phyloP scores from a whole-genome alignment of 1,140 invertebrate species.

The Drosophila pandora region DNA sequence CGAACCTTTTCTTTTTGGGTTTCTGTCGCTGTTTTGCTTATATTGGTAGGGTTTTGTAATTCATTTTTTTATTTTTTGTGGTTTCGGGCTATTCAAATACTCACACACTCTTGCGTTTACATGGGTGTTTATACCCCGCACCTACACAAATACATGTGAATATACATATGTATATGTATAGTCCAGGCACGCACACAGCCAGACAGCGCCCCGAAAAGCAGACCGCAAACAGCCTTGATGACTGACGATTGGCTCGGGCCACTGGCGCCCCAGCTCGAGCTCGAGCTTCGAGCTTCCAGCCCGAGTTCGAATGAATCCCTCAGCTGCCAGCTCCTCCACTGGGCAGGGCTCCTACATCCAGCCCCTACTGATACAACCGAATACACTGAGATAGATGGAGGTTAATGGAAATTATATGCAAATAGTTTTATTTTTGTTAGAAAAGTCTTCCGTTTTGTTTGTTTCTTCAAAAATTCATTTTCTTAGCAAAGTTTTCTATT shows the following conservation, averaged over 20 bases:
- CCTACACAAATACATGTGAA: slow-evolving; percentile 9
- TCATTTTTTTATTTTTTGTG: slow-evolving; percentile 4
- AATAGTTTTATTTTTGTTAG: too few relatives aligned
- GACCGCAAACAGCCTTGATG: slow-evolving; percentile 61
- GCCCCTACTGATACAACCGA: not conserved
- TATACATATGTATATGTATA: slow-evolving; percentile 2
- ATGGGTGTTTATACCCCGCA: slow-evolving; percentile 42
- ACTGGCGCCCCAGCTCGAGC: slow-evolving; percentile 38
- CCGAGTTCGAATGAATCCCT: slow-evolving; percentile 38
- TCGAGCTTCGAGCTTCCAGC: slow-evolving; percentile 29
- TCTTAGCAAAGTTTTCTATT: too few relatives aligned
- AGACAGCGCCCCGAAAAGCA: slow-evolving; percentile 52
- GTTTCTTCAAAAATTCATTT: too few relatives aligned
- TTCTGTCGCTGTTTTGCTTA: slow-evolving; percentile 16
- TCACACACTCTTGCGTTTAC: slow-evolving; percentile 27
- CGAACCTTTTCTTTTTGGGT: slow-evolving; percentile 48
- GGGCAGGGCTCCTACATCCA: not conserved
- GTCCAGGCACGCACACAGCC: slow-evolving; percentile 26
- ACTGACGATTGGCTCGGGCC: slow-evolving; percentile 56
- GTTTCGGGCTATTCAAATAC: slow-evolving; percentile 24
- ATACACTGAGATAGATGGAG: not conserved
- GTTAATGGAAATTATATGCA: too few relatives aligned
- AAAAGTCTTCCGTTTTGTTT: too few relatives aligned
- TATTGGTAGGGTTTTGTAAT: slow-evolving; percentile 7
- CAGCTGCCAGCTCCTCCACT: slow-evolving; percentile 7